These are phyloP conservation scores for Caligus rogercresseyi DNA, from an alignment of 1,140 invertebrate genomes.

Conservation along the genomic window DNA sequence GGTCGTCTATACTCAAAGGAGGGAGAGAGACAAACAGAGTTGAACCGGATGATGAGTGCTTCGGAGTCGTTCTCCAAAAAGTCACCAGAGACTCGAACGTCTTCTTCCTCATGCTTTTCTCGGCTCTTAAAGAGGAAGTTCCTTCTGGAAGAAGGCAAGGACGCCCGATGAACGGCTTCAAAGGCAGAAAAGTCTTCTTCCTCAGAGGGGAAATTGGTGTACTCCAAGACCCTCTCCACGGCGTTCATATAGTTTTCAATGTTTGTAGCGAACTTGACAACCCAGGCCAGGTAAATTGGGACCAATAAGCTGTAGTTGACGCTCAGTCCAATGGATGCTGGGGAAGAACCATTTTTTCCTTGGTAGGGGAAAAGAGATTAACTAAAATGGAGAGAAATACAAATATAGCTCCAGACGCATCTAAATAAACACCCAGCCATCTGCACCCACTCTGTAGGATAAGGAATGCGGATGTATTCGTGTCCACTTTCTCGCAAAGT, in stretches of 20 bases:
- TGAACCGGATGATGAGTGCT: not conserved
- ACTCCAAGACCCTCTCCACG: constrained; percentile 48
- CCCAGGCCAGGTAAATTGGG: constrained; percentile 60
- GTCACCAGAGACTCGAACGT: not conserved
- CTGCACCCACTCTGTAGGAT: constrained; percentile 57
- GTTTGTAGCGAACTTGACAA: constrained; percentile 56
- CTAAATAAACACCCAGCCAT: constrained; percentile 60
- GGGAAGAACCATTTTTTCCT: constrained; percentile 22
- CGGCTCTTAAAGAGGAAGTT: constrained; percentile 21
- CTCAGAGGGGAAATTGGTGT: constrained; percentile 38
- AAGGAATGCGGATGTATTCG: constrained; percentile 52
- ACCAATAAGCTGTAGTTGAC: constrained; percentile 61
- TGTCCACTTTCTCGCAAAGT: constrained; percentile 46
- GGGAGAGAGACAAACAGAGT: constrained; percentile 3
- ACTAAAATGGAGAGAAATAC: constrained; percentile 50
- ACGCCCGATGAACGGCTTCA: constrained; percentile 3
- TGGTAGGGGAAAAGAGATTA: constrained; percentile 37
- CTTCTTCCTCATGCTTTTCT: constrained; percentile 19
- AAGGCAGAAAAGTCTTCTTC: constrained; percentile 30
- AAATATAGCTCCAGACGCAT: constrained; percentile 55
- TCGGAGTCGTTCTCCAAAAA: constrained; percentile 30
- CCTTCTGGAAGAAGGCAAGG: not conserved
- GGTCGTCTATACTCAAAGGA: constrained; percentile 19
- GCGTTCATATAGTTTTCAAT: constrained; percentile 59
- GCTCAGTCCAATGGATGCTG: constrained; percentile 46